phyloP scores from a whole-genome alignment of 2,113 vertebrate genomes.

The Phylloscopus whistleri region DNA sequence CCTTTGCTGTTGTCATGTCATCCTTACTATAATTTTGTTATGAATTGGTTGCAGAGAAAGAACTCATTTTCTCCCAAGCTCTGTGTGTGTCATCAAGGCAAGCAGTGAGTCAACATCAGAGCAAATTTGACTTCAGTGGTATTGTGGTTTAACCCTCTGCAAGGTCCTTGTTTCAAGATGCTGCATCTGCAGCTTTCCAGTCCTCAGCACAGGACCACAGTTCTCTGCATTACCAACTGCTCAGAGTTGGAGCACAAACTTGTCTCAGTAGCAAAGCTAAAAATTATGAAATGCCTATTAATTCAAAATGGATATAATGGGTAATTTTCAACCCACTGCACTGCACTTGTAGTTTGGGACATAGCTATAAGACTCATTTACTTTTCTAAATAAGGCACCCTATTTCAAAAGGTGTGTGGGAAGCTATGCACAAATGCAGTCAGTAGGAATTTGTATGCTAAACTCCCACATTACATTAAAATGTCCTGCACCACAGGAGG shows the following conservation, averaged over 20 bases:
- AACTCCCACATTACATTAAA: constrained; percentile 32
- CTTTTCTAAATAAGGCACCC: not conserved
- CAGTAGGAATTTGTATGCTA: constrained; percentile 32
- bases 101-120: not conserved
- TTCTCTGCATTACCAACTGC: not conserved
- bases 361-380: not conserved
- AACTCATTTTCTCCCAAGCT: not conserved
- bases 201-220: not conserved
- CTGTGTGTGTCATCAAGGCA: not conserved
- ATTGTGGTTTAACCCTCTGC: not conserved
- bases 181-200: not conserved
- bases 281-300: not conserved
- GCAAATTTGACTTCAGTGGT: not conserved
- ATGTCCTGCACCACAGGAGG: constrained; percentile 34
- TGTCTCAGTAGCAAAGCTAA: not conserved
- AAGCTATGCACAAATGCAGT: constrained; percentile 15
- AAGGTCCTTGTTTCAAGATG: not conserved
- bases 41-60: not conserved
- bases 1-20: not conserved
- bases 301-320: not conserved
- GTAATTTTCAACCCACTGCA: constrained; percentile 24
- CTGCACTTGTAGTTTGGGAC: constrained; percentile 5
- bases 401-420: constrained; percentile 42
- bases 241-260: not conserved
- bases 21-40: not conserved